Conservation (phyloP, 2,797 vertebrate species). For the Danio albolineatus region DNA sequence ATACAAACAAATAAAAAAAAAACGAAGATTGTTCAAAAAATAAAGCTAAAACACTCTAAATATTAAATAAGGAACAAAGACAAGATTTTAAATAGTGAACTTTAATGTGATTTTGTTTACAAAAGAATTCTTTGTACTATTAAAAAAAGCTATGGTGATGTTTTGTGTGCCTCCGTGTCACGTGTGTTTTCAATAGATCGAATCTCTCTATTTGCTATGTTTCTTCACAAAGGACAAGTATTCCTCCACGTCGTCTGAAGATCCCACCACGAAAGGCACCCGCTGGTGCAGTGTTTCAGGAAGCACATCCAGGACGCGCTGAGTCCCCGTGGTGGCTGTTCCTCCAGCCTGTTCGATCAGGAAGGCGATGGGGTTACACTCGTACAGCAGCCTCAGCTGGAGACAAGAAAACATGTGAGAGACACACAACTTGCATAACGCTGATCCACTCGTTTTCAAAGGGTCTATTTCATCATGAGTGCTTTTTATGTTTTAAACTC, state of each 20-base stretch:
- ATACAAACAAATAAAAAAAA: not conserved
- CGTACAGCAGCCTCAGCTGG: slow-evolving; percentile 93
- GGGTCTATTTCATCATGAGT: not conserved
- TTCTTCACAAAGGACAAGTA: slow-evolving; percentile 90
- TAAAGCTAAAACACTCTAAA: not conserved
- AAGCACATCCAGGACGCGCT: slow-evolving; percentile 88
- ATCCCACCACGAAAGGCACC: slow-evolving; percentile 91
- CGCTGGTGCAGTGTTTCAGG: slow-evolving; percentile 90
- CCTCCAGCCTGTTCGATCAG: slow-evolving; percentile 95
- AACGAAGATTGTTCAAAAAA: not conserved
- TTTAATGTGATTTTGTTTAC: slow-evolving; percentile 6
- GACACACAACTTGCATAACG: not conserved
- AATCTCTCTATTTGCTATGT: slow-evolving; percentile 72
- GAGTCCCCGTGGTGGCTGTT: slow-evolving; percentile 87
- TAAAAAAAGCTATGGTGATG: not conserved
- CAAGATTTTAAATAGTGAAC: not conserved
- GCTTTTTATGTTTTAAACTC: not conserved
- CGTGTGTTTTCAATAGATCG: not conserved
- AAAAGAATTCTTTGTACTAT: slow-evolving; percentile 12
- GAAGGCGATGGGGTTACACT: slow-evolving; percentile 97
- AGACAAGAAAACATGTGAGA: slow-evolving; percentile 13
- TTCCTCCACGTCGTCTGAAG: slow-evolving; percentile 91
- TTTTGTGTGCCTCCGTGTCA: not conserved
- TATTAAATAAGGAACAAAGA: not conserved
- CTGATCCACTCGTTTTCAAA: not conserved